Evolutionary conservation across 1,140 invertebrate genomes (phyloP), one percentile per base, ranked within the genome.

Genomic region (Tetraneura akinire): DNA sequence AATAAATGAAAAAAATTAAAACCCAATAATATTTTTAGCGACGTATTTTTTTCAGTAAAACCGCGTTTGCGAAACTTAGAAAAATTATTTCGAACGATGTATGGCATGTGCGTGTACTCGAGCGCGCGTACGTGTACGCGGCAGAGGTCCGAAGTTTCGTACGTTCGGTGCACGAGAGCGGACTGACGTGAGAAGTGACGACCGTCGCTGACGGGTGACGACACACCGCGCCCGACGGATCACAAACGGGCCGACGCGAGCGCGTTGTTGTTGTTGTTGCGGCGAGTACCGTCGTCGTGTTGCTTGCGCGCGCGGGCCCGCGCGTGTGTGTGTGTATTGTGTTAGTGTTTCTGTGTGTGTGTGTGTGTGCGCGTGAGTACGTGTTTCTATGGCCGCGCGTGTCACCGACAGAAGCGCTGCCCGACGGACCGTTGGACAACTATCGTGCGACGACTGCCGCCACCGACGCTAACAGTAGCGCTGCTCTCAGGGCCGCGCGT

Each of bases 141-240:
- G 42, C 42, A 42, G 29, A 42, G 18, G 32, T 73, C 68, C 66
- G 80, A 60, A 81, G 53, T 45, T 74, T 47, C 68, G 70, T 81
- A 60, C 80, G 70, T 32, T 4, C 57, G 21, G 42, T 60, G 66
- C 55, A 60, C 66, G 66, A 71, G 32, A 80, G 74, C 74, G 74
- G 74, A 78, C 74, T 78, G 74, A 74, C 53, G 74, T 47, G 74
- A 78, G 74, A 60, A 78, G 74, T 78, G 74, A 78, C 74, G 74
- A 57, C 55, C 74, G 74, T 18, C 74, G 74, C 29, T 78, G 74
- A 78, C 74, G 74, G 74, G 74, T 78, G 74, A 60, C 74, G 68
- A 49, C 45, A 71, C 45, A 71, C 74, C 53, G 55, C 55, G 14
- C 21, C 55, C 55, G 74, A 76, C 73, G 73, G 53, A 51, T 76